These are phyloP conservation scores for Cyanistes caeruleus DNA, from an alignment of 2,113 vertebrate genomes.

Conservation along the genomic window DNA sequence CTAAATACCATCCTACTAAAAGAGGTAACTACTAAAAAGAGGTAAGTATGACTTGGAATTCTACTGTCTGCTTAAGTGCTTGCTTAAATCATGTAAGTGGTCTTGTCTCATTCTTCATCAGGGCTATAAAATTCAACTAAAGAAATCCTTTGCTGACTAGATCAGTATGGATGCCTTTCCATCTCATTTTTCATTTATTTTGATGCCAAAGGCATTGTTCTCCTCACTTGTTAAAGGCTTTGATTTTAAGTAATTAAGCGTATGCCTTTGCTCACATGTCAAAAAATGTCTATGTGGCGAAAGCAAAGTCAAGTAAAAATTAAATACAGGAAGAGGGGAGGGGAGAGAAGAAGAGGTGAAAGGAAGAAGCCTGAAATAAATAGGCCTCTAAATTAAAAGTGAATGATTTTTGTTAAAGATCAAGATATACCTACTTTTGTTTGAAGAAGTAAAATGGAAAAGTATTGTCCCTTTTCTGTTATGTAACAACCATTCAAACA, in stretches of 20 bases:
- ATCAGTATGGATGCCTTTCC: neutral
- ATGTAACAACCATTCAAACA: neutral
- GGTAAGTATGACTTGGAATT: neutral
- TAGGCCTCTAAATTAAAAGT: neutral
- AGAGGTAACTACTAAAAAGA: neutral
- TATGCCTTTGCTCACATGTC: neutral
- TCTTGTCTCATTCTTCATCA: neutral
- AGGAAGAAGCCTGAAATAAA: neutral
- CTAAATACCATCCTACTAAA: neutral
- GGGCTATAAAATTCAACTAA: neutral
- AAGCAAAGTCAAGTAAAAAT: neutral
- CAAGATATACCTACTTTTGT: neutral
- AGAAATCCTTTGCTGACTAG: neutral
- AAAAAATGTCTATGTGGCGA: neutral
- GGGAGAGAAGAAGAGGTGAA: neutral
- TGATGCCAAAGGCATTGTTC: neutral
- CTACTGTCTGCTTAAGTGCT: neutral
- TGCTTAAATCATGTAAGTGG: neutral
- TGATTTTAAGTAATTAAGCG: neutral
- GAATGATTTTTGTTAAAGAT: neutral
- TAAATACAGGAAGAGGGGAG: neutral
- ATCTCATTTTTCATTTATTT: neutral
- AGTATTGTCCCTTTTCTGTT: neutral
- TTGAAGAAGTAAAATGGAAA: neutral
- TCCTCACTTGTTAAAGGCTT: neutral